Percentiles rank a stretch among this genome's conserved stretches.
phyloP scores from a whole-genome alignment of 1,140 invertebrate genomes.

The Mylabris phalerata region DNA sequence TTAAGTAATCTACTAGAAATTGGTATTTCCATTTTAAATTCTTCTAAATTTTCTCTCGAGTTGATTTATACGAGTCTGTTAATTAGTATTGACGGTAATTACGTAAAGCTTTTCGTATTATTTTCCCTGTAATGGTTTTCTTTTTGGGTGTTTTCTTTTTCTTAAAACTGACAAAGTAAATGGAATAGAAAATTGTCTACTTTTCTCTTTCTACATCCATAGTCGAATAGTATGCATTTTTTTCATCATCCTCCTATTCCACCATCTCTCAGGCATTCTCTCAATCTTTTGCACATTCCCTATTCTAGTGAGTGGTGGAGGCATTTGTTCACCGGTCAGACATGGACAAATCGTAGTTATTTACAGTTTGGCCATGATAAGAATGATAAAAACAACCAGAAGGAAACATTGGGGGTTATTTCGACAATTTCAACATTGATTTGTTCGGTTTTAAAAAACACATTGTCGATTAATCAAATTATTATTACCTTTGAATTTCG shows the following conservation, averaged over 20 bases:
- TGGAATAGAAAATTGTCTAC: conserved; percentile 40
- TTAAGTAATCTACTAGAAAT: conserved; percentile 9
- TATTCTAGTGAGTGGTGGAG: conserved; percentile 14
- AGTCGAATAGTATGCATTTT: conserved; percentile 40
- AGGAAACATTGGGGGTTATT: neutral
- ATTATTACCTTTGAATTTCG: too few relatives aligned
- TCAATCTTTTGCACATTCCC: conserved; percentile 39
- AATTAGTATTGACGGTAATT: conserved; percentile 36
- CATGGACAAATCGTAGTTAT: conserved; percentile 41
- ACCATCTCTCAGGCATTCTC: conserved; percentile 16
- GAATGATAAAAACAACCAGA: conserved; percentile 20
- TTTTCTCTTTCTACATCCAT: conserved; percentile 18
- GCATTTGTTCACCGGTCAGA: conserved; percentile 37
- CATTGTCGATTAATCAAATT: too few relatives aligned
- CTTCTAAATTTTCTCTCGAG: conserved; percentile 7
- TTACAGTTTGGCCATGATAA: conserved; percentile 38
- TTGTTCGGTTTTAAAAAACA: too few relatives aligned
- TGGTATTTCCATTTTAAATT: conserved; percentile 16
- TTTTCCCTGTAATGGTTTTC: conserved; percentile 8
- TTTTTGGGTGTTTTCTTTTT: too few relatives aligned
- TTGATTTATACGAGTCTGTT: conserved; percentile 30
- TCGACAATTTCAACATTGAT: neutral
- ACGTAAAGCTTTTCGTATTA: conserved; percentile 28
- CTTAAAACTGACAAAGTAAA: conserved; percentile 34
- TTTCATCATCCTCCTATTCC: conserved; percentile 8